Conservation (phyloP, 2,888 invertebrate genomes). For the Geophilus truncorum region DNA sequence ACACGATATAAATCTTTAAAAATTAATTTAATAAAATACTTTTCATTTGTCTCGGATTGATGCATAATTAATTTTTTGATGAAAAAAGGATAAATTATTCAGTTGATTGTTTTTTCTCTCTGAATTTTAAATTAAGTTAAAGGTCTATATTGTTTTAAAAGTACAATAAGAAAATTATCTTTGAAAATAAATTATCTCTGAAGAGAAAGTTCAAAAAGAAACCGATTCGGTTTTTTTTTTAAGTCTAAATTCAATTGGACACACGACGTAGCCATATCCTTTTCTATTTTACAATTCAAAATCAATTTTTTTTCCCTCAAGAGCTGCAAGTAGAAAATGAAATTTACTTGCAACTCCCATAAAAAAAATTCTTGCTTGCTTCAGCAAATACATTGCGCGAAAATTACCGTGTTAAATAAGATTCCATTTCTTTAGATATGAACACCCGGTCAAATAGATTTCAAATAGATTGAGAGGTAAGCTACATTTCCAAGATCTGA, state of each 20-base stretch:
- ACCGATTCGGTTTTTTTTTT: background rate
- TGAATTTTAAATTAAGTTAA: background rate
- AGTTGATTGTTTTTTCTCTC: background rate
- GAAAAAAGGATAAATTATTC: background rate
- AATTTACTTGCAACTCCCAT: no score
- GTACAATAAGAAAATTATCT: background rate
- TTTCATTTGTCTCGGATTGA: background rate
- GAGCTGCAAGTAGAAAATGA: no score
- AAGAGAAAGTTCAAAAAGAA: background rate
- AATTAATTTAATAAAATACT: background rate
- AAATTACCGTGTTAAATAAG: background rate
- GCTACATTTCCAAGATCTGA: background rate
- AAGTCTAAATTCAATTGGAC: background rate
- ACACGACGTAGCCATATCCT: background rate
- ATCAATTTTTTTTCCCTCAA: background rate
- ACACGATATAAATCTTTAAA: no score
- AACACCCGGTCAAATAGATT: background rate
- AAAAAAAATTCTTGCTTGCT: background rate
- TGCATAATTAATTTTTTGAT: background rate
- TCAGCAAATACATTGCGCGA: background rate
- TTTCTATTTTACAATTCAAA: background rate
- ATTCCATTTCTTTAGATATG: background rate
- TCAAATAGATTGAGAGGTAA: background rate
- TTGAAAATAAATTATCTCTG: background rate
- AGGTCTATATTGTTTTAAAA: background rate